Conservation (phyloP, 1,140 invertebrate species). For the Tenebrio molitor region DNA sequence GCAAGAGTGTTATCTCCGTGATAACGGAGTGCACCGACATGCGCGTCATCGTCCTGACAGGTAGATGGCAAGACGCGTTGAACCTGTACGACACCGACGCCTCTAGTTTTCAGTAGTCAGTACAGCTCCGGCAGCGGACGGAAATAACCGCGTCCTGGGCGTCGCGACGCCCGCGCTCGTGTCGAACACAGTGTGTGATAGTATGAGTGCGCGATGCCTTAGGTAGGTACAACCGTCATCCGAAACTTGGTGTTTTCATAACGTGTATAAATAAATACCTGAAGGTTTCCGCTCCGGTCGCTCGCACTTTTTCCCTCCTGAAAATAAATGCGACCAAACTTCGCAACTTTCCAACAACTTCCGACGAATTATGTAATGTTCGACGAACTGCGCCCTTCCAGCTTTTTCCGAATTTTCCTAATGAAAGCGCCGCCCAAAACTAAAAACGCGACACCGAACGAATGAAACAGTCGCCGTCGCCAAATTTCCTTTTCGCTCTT, state of each 20-base stretch:
- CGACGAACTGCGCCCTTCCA: background rate
- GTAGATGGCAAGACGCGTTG: slow-evolving; percentile 33
- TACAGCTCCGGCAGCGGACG: slow-evolving; percentile 60
- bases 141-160: slow-evolving; percentile 60
- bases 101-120: slow-evolving; percentile 51
- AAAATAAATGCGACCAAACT: background rate
- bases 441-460: slow-evolving; percentile 2
- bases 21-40: slow-evolving; percentile 23
- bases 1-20: background rate
- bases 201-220: slow-evolving; percentile 59
- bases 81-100: slow-evolving; percentile 36
- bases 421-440: background rate
- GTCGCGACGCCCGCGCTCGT: slow-evolving; percentile 57
- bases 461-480: slow-evolving; percentile 11
- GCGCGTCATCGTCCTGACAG: slow-evolving; percentile 34
- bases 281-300: slow-evolving; percentile 13
- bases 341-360: slow-evolving; percentile 13
- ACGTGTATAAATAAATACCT: slow-evolving; percentile 36
- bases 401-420: slow-evolving; percentile 27
- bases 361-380: slow-evolving; percentile 19
- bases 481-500: slow-evolving; percentile 20
- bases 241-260: slow-evolving; percentile 12
- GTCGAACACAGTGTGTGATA: slow-evolving; percentile 53
- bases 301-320: background rate
- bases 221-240: slow-evolving; percentile 57